phyloP scores from a whole-genome alignment of 2,797 vertebrate species.

The Okamejei kenojei region DNA sequence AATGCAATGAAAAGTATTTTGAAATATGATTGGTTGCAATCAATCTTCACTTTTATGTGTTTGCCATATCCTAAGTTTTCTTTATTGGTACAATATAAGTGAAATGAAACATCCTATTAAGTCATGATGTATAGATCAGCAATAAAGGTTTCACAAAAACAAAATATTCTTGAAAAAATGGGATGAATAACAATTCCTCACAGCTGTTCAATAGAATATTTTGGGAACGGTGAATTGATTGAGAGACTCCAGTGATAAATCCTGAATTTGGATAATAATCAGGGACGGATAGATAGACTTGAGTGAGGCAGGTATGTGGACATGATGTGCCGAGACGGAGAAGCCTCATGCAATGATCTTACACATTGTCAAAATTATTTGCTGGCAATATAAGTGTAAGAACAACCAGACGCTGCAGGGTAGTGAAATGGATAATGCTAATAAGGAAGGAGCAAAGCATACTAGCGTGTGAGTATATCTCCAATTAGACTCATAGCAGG shows the following conservation, averaged over 20 bases:
- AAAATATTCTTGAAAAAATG: neutral
- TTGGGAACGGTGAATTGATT: neutral
- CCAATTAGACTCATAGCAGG: too few relatives aligned
- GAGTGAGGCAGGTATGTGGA: too few relatives aligned
- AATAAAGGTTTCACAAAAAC: neutral
- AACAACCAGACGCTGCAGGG: too few relatives aligned
- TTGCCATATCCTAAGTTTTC: neutral
- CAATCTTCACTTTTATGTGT: neutral
- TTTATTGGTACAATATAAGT: neutral
- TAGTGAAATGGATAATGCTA: too few relatives aligned
- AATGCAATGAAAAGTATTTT: neutral
- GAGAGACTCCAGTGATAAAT: neutral
- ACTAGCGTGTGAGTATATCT: too few relatives aligned
- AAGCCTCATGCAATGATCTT: too few relatives aligned
- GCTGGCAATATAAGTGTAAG: too few relatives aligned
- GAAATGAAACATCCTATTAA: neutral
- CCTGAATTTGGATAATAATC: neutral
- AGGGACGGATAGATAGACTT: too few relatives aligned
- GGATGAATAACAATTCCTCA: neutral
- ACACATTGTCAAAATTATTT: too few relatives aligned
- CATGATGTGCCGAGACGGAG: too few relatives aligned
- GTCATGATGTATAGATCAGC: neutral
- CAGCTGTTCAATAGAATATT: neutral
- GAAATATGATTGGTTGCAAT: neutral
- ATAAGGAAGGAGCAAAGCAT: too few relatives aligned